Evolutionary conservation across 2,888 invertebrate species (phyloP).

Genomic region (Drosophila nigricruria): DNA sequence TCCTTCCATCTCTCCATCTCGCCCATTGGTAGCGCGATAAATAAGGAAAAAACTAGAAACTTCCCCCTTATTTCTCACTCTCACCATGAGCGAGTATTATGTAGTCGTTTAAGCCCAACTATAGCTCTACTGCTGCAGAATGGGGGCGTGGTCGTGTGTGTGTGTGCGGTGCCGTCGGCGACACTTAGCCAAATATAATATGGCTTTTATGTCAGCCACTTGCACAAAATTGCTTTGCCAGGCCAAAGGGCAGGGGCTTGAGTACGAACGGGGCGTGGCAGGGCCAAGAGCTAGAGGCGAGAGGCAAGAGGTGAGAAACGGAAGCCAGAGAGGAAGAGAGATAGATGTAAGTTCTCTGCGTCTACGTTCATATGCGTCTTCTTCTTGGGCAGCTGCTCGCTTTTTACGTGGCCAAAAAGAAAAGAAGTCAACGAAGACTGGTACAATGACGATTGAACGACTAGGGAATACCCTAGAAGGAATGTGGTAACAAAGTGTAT

Average conservation of each 20-base stretch:
- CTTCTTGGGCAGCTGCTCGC: slow-evolving; percentile 27
- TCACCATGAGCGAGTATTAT: not conserved
- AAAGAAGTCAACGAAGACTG: not conserved
- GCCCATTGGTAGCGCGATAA: too few relatives aligned
- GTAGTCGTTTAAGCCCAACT: not conserved
- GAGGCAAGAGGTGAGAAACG: not conserved
- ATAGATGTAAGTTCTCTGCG: not conserved
- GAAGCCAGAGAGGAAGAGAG: not conserved
- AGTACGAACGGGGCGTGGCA: not conserved
- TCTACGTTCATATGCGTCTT: slow-evolving; percentile 28
- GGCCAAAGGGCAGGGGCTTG: not conserved
- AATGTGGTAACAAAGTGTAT: too few relatives aligned
- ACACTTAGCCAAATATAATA: slow-evolving; percentile 79
- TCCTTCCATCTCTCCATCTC: too few relatives aligned
- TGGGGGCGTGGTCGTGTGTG: slow-evolving; percentile 20
- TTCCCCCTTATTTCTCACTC: too few relatives aligned
- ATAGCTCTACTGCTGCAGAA: slow-evolving; percentile 17
- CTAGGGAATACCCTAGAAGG: not conserved
- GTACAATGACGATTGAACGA: not conserved
- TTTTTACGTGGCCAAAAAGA: slow-evolving; percentile 18
- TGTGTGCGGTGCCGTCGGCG: slow-evolving; percentile 61
- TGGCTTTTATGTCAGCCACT: slow-evolving; percentile 79
- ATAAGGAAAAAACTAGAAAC: too few relatives aligned
- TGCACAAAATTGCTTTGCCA: slow-evolving; percentile 73
- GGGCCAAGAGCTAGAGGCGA: not conserved